Evolutionary conservation across 2,888 invertebrate species (phyloP).

Genomic region (Mythimna pallens): DNA sequence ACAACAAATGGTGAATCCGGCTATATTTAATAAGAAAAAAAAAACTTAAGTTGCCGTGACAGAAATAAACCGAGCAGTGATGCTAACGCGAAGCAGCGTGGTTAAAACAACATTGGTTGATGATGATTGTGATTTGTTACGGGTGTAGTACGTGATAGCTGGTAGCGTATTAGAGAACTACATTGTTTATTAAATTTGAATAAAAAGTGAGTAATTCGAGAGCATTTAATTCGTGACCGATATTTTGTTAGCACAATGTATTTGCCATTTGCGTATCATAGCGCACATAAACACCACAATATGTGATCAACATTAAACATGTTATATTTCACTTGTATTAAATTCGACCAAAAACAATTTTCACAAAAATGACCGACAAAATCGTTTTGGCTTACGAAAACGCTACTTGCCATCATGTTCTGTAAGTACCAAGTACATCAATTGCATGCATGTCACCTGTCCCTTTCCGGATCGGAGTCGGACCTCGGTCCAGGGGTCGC

Average conservation of each 20-base stretch:
- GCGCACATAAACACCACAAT: not conserved
- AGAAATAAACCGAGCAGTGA: slow-evolving; percentile 64
- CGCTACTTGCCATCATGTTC: slow-evolving; percentile 33
- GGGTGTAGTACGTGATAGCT: slow-evolving; percentile 29
- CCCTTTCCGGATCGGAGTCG: slow-evolving; percentile 80
- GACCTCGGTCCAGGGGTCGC: slow-evolving; percentile 84
- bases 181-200: not conserved
- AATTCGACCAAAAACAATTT: not conserved
- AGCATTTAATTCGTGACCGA: not conserved
- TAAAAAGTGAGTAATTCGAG: not conserved
- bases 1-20: slow-evolving; percentile 37
- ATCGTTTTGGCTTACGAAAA: not conserved
- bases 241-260: slow-evolving; percentile 15
- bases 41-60: slow-evolving; percentile 41
- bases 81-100: slow-evolving; percentile 67
- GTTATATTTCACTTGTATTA: not conserved
- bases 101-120: slow-evolving; percentile 57
- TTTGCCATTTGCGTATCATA: not conserved
- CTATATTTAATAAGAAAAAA: slow-evolving; percentile 5
- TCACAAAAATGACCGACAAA: not conserved
- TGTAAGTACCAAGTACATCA: not conserved
- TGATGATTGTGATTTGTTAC: slow-evolving; percentile 45
- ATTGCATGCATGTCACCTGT: slow-evolving; percentile 74
- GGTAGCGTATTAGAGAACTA: slow-evolving; percentile 7
- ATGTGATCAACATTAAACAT: not conserved